A percentile compares a stretch with the other conserved stretches of the same genome.
Evolutionary conservation across 2,113 vertebrate species (phyloP).

Genomic region (Neofelis nebulosa): DNA sequence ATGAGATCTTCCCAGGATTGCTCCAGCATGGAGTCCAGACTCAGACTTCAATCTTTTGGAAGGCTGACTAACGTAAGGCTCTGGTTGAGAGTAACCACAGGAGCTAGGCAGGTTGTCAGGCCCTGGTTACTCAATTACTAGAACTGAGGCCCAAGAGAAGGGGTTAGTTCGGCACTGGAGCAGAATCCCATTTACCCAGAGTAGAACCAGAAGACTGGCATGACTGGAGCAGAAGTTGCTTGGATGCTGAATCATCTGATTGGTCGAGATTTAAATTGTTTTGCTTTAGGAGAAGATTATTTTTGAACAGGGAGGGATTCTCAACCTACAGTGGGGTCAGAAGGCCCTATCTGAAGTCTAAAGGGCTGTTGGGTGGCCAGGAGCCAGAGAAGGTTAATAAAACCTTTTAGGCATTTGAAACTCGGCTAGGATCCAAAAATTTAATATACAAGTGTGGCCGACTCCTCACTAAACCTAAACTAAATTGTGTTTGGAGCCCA

Average conservation of each 20-base stretch:
- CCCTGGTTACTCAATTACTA: neutral
- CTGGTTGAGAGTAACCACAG: neutral
- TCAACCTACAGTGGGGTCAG: neutral
- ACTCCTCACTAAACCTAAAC: conserved; percentile 4
- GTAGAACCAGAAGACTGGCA: neutral
- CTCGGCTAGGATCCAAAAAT: neutral
- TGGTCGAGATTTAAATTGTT: conserved; percentile 11
- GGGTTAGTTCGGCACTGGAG: neutral
- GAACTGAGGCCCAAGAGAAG: neutral
- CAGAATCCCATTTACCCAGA: neutral
- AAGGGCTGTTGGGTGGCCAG: neutral
- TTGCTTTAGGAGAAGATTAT: conserved; percentile 7
- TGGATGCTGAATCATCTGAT: neutral
- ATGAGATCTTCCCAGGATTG: neutral
- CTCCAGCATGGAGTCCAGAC: neutral
- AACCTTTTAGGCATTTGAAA: neutral
- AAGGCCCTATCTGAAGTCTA: neutral
- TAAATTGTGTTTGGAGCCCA: conserved; percentile 35
- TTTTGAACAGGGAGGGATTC: neutral
- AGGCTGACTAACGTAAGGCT: neutral
- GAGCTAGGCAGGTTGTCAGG: neutral
- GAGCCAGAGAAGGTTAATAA: neutral
- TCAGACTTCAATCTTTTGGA: conserved; percentile 12
- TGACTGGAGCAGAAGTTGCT: neutral
- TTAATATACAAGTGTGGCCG: neutral